These are phyloP conservation scores for Malacoctenus gilli DNA, from an alignment of 2,797 vertebrate species.

Conservation along the genomic window DNA sequence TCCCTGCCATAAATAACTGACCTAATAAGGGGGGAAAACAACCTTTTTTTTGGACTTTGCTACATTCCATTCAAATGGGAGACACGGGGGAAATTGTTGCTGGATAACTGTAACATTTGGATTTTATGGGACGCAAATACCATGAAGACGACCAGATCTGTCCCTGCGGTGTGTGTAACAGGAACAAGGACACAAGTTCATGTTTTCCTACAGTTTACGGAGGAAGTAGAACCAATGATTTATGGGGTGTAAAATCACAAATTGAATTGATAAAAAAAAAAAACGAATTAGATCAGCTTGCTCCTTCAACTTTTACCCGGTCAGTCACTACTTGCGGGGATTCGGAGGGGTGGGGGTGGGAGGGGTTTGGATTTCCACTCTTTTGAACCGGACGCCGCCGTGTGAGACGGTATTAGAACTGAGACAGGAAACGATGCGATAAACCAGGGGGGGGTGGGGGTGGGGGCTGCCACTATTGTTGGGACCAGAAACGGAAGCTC, in stretches of 20 bases:
- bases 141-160: slow-evolving; percentile 34
- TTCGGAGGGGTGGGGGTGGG: too few species aligned
- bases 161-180: slow-evolving; percentile 2
- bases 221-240: slow-evolving; percentile 8
- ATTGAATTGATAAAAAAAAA: slow-evolving; percentile 15
- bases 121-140: slow-evolving; percentile 20
- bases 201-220: slow-evolving; percentile 11
- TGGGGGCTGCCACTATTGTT: slow-evolving; percentile 81
- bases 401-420: slow-evolving; percentile 62
- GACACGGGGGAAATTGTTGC: slow-evolving; percentile 10
- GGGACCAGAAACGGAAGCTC: slow-evolving; percentile 71
- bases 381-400: slow-evolving; percentile 30
- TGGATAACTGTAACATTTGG: slow-evolving; percentile 24
- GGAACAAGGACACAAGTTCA: slow-evolving; percentile 14
- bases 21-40: slow-evolving; percentile 14
- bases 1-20: slow-evolving; percentile 11
- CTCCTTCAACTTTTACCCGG: slow-evolving; percentile 41
- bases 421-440: slow-evolving; percentile 78
- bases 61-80: neutral
- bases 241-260: slow-evolving; percentile 5
- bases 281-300: slow-evolving; percentile 5
- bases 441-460: too few species aligned
- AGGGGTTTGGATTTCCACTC: slow-evolving; percentile 52
- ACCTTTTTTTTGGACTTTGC: neutral
- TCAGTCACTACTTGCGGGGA: slow-evolving; percentile 26